Base-by-base conservation (phyloP, 1,140 invertebrate species). In the Gonioctena quinquepunctata region DNA sequence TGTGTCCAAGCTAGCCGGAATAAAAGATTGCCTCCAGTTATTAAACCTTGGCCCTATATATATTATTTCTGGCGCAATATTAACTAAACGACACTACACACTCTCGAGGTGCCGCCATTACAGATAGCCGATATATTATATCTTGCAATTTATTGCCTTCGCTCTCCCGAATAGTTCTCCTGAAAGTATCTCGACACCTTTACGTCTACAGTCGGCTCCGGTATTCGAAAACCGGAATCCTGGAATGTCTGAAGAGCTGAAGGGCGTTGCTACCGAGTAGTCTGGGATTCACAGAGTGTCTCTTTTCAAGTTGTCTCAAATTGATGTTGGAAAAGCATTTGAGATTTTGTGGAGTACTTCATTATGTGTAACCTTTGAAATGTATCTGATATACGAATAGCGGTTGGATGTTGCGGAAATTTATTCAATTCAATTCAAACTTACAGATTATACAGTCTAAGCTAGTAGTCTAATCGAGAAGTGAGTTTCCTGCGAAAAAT, bases 111-210 rank as follows among this genome's bases (percentile, higher is more conserved):
- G 54, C 54, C 54, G 54, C 54, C 54, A 57, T 57, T 57, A 57
- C 54, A 57, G 54, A 57, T 57, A 57, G 54, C 54, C 54, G 25
- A 57, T 57, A 57, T 57, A 23, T 57, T 57, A 57, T 57, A 57
- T 57, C 54, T 57, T 1, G 54, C 54, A 25, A 57, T 57, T 57
- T 57, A 57, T 57, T 57, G n/a, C 54, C 0, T 57, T 13, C 33
- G 33, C 33, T 42, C 33, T 42, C 33, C 7, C 11, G 33, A 42
- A 42, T 42, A 42, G 33, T 42, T 42, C 33, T 42, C 33, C 11
- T 42, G 16, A 42, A 42, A 42, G 33, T 42, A 42, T 42, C 33
- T n/a, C 33, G 33, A 42, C 33, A 42, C 33, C 33, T 42, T 42
- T 42, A 42, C 33, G 33, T 42, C 33, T 42, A n/a, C 5, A 2